phyloP scores from a whole-genome alignment of 2,113 vertebrate species.

The Ceratotherium simum region DNA sequence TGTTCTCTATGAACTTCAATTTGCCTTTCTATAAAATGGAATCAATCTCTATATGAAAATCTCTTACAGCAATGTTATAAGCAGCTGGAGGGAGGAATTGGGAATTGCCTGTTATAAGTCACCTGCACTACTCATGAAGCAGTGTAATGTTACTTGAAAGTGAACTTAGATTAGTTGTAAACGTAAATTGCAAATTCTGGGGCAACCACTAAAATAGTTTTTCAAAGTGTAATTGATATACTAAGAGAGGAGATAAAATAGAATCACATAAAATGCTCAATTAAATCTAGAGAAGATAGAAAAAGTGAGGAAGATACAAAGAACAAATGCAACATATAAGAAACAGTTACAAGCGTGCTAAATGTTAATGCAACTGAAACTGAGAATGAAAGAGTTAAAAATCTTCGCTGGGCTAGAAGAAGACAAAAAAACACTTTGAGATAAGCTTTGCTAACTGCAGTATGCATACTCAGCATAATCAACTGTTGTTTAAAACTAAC shows the following conservation, averaged over 20 bases:
- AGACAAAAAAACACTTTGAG: too few relatives aligned
- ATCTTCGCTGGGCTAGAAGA: too few relatives aligned
- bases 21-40: neutral
- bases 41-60: neutral
- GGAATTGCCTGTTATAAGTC: neutral
- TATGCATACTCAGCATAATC: too few relatives aligned
- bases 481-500: too few relatives aligned
- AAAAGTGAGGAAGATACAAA: neutral
- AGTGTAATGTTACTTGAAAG: neutral
- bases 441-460: too few relatives aligned
- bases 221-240: neutral
- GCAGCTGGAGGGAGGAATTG: neutral
- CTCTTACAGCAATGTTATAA: neutral
- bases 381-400: too few relatives aligned
- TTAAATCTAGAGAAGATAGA: neutral
- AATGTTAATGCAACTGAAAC: neutral
- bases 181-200: neutral
- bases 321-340: neutral
- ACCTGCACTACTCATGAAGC: neutral
- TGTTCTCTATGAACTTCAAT: slow-evolving; percentile 44
- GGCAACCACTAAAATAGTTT: neutral
- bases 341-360: neutral
- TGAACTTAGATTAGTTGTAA: neutral
- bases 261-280: neutral
- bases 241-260: neutral